These are phyloP conservation scores for Xestia rhomboidea DNA, from an alignment of 2,888 invertebrate genomes.

Conservation along the genomic window DNA sequence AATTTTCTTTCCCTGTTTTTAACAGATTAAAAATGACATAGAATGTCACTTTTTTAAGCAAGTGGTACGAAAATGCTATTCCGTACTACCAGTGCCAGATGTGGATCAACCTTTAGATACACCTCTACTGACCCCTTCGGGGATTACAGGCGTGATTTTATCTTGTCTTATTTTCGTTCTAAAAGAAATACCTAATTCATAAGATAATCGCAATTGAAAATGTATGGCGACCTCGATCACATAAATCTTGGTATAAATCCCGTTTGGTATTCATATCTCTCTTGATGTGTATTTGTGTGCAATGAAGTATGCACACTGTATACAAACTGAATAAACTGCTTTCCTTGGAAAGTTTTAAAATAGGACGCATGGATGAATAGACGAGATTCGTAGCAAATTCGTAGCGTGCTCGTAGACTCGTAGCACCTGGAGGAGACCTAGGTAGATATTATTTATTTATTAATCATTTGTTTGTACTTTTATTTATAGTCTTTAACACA, in stretches of 20 bases:
- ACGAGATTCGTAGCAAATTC: slow-evolving; percentile 20
- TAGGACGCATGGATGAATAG: not conserved
- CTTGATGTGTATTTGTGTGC: slow-evolving; percentile 21
- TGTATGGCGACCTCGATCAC: not conserved
- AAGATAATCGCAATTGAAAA: slow-evolving; percentile 13
- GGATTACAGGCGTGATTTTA: too few species aligned
- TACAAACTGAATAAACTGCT: slow-evolving; percentile 4
- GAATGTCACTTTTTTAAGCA: too few species aligned
- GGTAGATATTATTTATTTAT: too few species aligned
- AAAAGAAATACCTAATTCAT: too few species aligned
- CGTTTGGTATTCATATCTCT: slow-evolving; percentile 19
- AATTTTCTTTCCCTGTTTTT: too few species aligned
- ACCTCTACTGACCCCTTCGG: too few species aligned
- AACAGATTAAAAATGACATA: too few species aligned
- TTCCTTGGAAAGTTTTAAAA: slow-evolving; percentile 25
- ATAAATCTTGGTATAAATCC: slow-evolving; percentile 2
- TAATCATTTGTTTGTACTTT: too few species aligned
- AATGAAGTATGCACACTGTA: slow-evolving; percentile 9
- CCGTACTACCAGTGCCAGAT: too few species aligned
- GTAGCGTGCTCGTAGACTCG: slow-evolving; percentile 33
- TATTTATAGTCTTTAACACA: not conserved
- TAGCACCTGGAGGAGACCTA: not conserved
- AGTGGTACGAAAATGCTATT: too few species aligned
- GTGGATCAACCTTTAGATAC: too few species aligned
- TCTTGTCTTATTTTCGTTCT: too few species aligned